Percentiles rank a stretch among this genome's conserved stretches.
Conservation (phyloP, 2,888 invertebrate genomes). For the Drosophila anomalata region DNA sequence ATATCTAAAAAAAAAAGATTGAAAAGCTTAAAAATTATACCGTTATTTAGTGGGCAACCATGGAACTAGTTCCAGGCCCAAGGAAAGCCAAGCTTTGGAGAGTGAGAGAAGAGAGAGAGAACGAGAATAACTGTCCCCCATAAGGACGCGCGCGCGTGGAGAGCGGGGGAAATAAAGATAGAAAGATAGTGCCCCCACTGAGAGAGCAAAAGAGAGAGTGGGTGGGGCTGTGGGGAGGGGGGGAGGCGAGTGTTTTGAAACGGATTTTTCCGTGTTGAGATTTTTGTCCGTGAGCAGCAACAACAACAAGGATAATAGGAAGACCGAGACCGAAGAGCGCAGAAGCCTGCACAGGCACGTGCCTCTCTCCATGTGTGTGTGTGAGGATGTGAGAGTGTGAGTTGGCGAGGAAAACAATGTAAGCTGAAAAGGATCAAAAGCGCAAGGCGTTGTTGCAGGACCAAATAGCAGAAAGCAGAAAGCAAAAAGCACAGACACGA, state of each 20-base stretch:
- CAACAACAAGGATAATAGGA: slow-evolving; percentile 5
- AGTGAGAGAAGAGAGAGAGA: slow-evolving; percentile 2
- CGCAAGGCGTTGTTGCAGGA: slow-evolving; percentile 54
- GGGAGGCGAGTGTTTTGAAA: slow-evolving; percentile 45
- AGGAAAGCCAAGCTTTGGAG: not conserved
- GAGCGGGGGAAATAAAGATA: slow-evolving; percentile 12
- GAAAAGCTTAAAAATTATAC: not conserved
- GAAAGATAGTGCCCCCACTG: not conserved
- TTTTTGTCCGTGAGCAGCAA: slow-evolving; percentile 30
- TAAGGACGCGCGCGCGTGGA: slow-evolving; percentile 33
- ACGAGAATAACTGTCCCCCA: not conserved
- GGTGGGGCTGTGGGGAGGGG: slow-evolving; percentile 9
- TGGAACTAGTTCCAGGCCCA: slow-evolving; percentile 19
- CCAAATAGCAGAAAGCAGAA: slow-evolving; percentile 10
- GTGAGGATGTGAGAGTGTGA: slow-evolving; percentile 13
- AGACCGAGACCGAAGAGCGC: slow-evolving; percentile 17
- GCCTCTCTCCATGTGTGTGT: slow-evolving; percentile 29
- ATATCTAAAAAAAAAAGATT: not conserved
- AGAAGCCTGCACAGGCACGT: slow-evolving; percentile 34
- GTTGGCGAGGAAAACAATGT: slow-evolving; percentile 55
- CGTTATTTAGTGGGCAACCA: not conserved
- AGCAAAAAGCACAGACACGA: slow-evolving; percentile 5
- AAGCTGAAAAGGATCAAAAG: slow-evolving; percentile 51
- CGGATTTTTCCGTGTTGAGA: slow-evolving; percentile 49
- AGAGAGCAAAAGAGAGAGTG: slow-evolving; percentile 22